Evolutionary conservation across 2,888 invertebrate genomes (phyloP).

Genomic region (Colletes collaris): DNA sequence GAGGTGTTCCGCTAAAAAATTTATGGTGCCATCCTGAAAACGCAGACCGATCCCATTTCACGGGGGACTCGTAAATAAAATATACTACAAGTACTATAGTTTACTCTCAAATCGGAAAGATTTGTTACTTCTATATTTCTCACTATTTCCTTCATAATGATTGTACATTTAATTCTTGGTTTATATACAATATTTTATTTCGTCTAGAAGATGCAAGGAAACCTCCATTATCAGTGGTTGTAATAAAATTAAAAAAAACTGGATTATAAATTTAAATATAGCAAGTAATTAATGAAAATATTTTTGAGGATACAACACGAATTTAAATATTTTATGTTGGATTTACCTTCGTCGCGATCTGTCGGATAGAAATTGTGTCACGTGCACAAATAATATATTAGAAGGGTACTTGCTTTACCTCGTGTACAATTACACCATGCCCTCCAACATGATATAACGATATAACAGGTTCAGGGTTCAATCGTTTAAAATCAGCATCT

Average conservation of each 20-base stretch:
- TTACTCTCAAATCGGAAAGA: background rate
- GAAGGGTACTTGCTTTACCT: slow-evolving; percentile 29
- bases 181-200: too few species aligned
- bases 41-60: background rate
- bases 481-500: slow-evolving; percentile 56
- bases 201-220: too few species aligned
- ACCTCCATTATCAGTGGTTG: too few species aligned
- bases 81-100: background rate
- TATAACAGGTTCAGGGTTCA: slow-evolving; percentile 62
- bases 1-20: slow-evolving; percentile 2
- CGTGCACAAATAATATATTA: slow-evolving; percentile 9
- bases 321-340: background rate
- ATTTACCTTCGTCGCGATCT: background rate
- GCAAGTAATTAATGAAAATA: background rate
- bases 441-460: slow-evolving; percentile 50
- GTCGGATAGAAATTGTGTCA: slow-evolving; percentile 2
- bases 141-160: too few species aligned
- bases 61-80: background rate
- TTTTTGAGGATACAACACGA: background rate
- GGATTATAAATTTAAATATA: too few species aligned
- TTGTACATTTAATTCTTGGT: too few species aligned
- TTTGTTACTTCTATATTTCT: too few species aligned
- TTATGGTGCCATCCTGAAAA: background rate
- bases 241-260: too few species aligned
- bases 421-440: slow-evolving; percentile 46